Conservation (phyloP, 2,797 vertebrate genomes). For the Gambusia yucatana region DNA sequence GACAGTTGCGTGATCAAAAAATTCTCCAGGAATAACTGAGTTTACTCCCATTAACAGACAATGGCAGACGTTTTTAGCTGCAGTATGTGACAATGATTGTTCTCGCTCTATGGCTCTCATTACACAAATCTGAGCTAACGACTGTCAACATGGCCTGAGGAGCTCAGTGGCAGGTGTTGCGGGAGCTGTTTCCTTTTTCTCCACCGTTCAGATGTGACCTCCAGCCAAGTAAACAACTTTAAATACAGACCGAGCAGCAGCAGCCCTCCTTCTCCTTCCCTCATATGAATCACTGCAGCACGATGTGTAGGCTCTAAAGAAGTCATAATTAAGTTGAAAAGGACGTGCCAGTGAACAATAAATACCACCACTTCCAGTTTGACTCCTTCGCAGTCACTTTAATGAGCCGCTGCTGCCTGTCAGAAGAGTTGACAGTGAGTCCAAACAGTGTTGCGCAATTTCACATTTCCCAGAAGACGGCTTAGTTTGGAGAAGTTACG, state of each 20-base stretch:
- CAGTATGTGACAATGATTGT: constrained; percentile 25
- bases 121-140: constrained; percentile 55
- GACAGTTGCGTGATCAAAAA: constrained; percentile 1
- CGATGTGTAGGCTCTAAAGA: constrained; percentile 15
- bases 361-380: constrained; percentile 51
- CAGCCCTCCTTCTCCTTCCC: constrained; percentile 15
- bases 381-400: constrained; percentile 43
- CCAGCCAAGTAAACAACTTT: constrained; percentile 50
- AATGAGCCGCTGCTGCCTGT: constrained; percentile 46
- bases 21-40: neutral
- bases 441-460: constrained; percentile 10
- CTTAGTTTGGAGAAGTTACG: neutral
- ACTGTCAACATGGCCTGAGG: constrained; percentile 63
- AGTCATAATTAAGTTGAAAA: constrained; percentile 31
- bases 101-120: constrained; percentile 46
- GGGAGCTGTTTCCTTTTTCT: constrained; percentile 55
- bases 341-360: constrained; percentile 25
- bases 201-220: constrained; percentile 45
- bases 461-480: neutral
- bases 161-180: constrained; percentile 62
- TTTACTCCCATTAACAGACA: neutral
- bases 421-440: constrained; percentile 40
- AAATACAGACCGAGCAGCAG: constrained; percentile 39
- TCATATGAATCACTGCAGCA: constrained; percentile 37
- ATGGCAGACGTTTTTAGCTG: constrained; percentile 15